Percentiles rank a stretch among this genome's conserved stretches.
These are phyloP conservation scores for Hapalemur alaotrensis DNA, from an alignment of 2,797 vertebrate species.

Conservation along the genomic window DNA sequence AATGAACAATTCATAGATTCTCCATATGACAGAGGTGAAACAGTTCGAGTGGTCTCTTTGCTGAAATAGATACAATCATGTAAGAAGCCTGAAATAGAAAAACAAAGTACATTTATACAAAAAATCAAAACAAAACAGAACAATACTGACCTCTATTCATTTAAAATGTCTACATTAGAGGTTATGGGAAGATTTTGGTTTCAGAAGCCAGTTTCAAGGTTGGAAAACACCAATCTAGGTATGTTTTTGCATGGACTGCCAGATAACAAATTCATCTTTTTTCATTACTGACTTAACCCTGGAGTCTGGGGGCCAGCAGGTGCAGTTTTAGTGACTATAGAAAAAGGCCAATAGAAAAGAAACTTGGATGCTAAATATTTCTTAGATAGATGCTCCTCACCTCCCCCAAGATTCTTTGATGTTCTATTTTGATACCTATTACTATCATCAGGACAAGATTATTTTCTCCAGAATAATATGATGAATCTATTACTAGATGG, in stretches of 20 bases:
- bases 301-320: background rate
- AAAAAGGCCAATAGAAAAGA: background rate
- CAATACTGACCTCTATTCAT: background rate
- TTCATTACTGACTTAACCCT: background rate
- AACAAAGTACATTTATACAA: background rate
- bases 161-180: background rate
- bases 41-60: background rate
- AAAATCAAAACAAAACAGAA: background rate
- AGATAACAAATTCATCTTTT: background rate
- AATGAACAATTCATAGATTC: conserved; percentile 6
- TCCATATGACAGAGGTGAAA: background rate
- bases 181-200: background rate
- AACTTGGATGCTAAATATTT: background rate
- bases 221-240: background rate
- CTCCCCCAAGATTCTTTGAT: background rate
- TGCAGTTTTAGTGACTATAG: background rate
- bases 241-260: background rate
- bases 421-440: background rate
- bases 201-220: background rate
- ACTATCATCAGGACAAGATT: background rate
- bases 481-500: background rate
- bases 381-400: background rate
- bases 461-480: background rate
- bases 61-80: background rate
- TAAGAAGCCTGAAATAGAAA: background rate